Evolutionary conservation across 2,113 vertebrate genomes (phyloP), one percentile per base, ranked within the genome.

Genomic region (Actenoides hombroni): DNA sequence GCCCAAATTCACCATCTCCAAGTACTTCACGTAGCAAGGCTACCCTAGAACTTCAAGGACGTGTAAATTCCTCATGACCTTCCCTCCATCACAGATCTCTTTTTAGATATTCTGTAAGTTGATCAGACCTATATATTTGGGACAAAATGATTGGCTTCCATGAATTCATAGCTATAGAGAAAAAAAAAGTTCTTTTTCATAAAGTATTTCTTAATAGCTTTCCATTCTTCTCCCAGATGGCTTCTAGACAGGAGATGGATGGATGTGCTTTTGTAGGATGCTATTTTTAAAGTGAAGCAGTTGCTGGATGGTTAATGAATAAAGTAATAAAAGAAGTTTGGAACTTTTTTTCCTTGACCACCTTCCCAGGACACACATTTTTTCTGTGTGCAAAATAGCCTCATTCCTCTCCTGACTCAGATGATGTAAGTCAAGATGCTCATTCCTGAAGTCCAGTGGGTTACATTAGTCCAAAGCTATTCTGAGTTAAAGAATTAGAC

Each of bases 181-280:
- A 4, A 10, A 42, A 81, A 85, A 54, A 73, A 16, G n/a, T 13
- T 35, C 51, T 91, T 94, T 88, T 94, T 92, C 65, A 71, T 75
- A 67, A 92, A 88, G 56, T 68, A 92, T 88, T 88, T 78, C 86
- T 95, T 97, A 95, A 95, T 96, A 92, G 81, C 91, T 94, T 91
- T 89, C 69, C 74, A 89, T 95, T 95, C 93, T 95, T 95, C 89
- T 95, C 93, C 81, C 93, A 96, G 73, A 95, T 95, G 93, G 86
- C 67, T 92, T 82, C 82, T 91, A 90, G 95, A 96, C 84, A 96
- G 94, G 82, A 97, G 95, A 96, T 96, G 91, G 90, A 95, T 96
- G 93, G 95, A 94, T 94, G 87, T 91, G 89, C 94, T 88, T 95
- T 95, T 91, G 75, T 83, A 91, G 54, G 63, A 91, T 90, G 78